phyloP scores from a whole-genome alignment of 2,113 vertebrate genomes.

The Scatophagus argus region DNA sequence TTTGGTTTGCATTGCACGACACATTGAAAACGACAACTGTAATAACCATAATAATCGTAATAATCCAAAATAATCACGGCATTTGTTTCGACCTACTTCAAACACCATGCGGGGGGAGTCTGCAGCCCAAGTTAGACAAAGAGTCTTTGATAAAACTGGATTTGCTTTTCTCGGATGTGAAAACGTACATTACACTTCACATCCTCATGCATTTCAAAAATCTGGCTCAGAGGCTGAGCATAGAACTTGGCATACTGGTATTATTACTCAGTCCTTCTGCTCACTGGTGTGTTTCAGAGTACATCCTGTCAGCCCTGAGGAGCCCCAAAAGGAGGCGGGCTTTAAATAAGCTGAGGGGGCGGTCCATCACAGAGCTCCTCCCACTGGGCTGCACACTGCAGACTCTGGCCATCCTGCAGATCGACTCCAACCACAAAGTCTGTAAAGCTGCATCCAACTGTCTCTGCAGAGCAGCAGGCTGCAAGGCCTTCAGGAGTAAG shows the following conservation, averaged over 20 bases:
- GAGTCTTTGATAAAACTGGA: not conserved
- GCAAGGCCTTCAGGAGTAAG: constrained; percentile 87
- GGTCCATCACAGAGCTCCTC: constrained; percentile 85
- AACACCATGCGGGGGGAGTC: constrained; percentile 18
- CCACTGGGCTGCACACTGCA: constrained; percentile 87
- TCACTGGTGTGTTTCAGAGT: constrained; percentile 79
- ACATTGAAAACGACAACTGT: not conserved
- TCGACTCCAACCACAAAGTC: constrained; percentile 88
- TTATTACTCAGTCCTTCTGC: not conserved
- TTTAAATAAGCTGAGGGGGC: constrained; percentile 87
- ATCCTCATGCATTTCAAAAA: not conserved
- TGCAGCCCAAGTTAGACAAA: not conserved
- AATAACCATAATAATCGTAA: no score
- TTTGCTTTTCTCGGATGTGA: not conserved
- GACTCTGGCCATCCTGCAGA: constrained; percentile 87
- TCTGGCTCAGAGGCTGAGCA: no score
- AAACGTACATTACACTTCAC: not conserved
- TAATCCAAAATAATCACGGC: constrained; percentile 13
- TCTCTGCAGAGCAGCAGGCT: constrained; percentile 79
- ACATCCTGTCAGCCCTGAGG: constrained; percentile 85
- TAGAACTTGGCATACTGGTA: no score
- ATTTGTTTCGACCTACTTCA: not conserved
- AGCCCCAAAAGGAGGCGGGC: constrained; percentile 83
- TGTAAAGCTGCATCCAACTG: constrained; percentile 83
- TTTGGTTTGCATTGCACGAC: not conserved